Conservation (phyloP, 1,140 invertebrate genomes). For the Chionoecetes opilio region DNA sequence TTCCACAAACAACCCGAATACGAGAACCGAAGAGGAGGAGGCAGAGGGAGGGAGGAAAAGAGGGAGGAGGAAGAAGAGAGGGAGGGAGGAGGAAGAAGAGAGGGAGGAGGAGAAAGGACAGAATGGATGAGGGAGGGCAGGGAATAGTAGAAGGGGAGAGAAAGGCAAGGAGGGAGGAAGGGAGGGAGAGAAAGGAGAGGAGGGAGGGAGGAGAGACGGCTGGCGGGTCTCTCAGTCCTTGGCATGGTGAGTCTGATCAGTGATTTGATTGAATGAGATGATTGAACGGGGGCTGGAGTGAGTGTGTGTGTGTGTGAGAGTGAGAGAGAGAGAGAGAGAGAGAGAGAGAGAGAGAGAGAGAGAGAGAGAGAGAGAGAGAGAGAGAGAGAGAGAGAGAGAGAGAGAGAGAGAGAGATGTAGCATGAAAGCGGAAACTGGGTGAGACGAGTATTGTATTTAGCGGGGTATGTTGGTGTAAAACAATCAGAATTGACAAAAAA, state of each 20-base stretch:
- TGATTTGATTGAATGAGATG: conserved; percentile 62
- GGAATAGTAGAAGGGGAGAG: neutral
- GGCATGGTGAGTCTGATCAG: conserved; percentile 25
- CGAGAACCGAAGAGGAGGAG: neutral
- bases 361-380: conserved; percentile 51
- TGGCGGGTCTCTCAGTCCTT: neutral
- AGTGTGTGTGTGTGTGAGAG: neutral
- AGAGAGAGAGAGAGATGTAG: neutral
- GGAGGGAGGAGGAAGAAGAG: neutral
- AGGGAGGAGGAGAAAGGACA: neutral
- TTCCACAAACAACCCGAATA: conserved; percentile 5
- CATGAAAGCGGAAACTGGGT: no score
- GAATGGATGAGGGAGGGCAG: neutral
- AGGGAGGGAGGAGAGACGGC: neutral
- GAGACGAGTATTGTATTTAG: no score
- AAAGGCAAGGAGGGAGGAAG: neutral
- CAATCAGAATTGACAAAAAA: no score
- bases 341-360: conserved; percentile 55
- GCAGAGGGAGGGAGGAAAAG: neutral
- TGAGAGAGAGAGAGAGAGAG: conserved; percentile 38
- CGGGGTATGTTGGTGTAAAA: no score
- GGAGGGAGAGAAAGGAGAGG: neutral
- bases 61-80: neutral
- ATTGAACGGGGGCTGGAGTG: conserved; percentile 35
- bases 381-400: neutral